phyloP scores from a whole-genome alignment of 2,797 vertebrate genomes.

The Etheostoma nigrum region DNA sequence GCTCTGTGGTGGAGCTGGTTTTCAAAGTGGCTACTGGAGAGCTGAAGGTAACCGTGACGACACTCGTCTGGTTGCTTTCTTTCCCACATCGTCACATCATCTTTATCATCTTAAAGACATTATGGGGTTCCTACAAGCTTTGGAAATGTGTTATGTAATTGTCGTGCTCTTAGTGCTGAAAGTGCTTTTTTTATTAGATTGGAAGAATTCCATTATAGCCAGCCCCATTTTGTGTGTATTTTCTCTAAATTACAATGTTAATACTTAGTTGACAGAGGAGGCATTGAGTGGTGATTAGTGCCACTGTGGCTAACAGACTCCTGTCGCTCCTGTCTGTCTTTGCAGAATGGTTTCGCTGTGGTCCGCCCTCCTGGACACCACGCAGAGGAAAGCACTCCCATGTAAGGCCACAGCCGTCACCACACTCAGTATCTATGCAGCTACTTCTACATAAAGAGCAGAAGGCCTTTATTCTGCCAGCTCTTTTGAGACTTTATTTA shows the following conservation, averaged over 20 bases:
- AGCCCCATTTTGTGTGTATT: not conserved
- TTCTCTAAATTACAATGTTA: not conserved
- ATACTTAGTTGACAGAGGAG: slow-evolving; percentile 16
- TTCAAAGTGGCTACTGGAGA: slow-evolving; percentile 97
- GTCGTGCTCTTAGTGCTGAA: not conserved
- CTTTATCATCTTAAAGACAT: not conserved
- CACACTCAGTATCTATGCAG: slow-evolving; percentile 18
- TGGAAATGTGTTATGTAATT: not conserved
- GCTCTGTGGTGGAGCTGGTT: slow-evolving; percentile 96
- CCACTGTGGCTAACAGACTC: slow-evolving; percentile 23
- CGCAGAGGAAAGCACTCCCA: slow-evolving; percentile 97
- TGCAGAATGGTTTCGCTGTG: slow-evolving; percentile 96
- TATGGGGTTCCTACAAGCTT: not conserved
- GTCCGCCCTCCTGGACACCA: slow-evolving; percentile 98
- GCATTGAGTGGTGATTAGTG: not conserved
- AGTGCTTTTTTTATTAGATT: too few species aligned
- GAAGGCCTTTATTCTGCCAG: slow-evolving; percentile 39
- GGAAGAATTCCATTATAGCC: not conserved
- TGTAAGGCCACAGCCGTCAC: slow-evolving; percentile 87
- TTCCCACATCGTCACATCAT: not conserved
- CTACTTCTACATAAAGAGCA: slow-evolving; percentile 53
- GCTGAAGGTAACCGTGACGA: slow-evolving; percentile 87
- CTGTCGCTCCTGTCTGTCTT: slow-evolving; percentile 31
- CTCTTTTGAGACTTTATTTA: slow-evolving; percentile 40
- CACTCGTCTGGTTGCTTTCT: not conserved